A percentile compares a stretch with the other conserved stretches of the same genome.
These are phyloP conservation scores for Sorex maritimensis DNA, from an alignment of 2,797 vertebrate species.

Conservation along the genomic window DNA sequence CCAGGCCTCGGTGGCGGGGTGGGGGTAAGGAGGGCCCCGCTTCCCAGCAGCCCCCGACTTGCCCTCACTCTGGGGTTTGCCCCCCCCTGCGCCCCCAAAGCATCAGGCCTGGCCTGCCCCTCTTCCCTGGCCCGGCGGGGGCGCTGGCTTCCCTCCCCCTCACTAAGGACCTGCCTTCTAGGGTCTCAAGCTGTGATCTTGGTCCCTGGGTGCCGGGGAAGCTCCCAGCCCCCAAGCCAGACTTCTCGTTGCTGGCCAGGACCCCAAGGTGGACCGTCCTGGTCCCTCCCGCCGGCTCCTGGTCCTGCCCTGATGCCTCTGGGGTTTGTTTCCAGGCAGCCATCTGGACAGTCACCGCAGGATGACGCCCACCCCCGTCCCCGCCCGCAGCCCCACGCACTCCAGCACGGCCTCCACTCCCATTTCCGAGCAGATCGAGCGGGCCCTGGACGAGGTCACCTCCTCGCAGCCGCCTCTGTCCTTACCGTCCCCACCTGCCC, in stretches of 20 bases:
- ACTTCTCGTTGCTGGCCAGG: constrained; percentile 85
- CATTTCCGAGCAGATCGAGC: constrained; percentile 84
- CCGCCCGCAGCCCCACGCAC: constrained; percentile 90
- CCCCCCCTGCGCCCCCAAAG: constrained; percentile 25
- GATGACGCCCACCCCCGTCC: constrained; percentile 88
- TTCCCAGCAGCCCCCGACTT: constrained; percentile 78
- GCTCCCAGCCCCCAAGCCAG: constrained; percentile 75
- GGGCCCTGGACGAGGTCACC: constrained; percentile 85
- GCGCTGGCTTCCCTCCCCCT: not conserved
- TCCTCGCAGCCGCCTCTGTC: constrained; percentile 71
- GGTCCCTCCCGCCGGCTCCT: constrained; percentile 27
- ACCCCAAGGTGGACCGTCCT: constrained; percentile 70
- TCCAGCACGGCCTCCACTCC: constrained; percentile 89
- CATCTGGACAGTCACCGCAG: constrained; percentile 91
- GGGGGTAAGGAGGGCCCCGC: constrained; percentile 82
- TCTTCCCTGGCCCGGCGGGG: constrained; percentile 59
- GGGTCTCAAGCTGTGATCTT: constrained; percentile 77
- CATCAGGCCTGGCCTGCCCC: no score
- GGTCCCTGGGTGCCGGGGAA: constrained; percentile 73
- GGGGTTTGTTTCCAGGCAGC: constrained; percentile 89
- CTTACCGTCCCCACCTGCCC: constrained; percentile 64
- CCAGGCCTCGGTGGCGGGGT: constrained; percentile 82
- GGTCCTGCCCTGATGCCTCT: constrained; percentile 40
- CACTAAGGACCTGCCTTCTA: constrained; percentile 69
- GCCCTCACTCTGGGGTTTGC: constrained; percentile 78